Conservation (phyloP, 2,797 vertebrate genomes). For the Morelia viridis region DNA sequence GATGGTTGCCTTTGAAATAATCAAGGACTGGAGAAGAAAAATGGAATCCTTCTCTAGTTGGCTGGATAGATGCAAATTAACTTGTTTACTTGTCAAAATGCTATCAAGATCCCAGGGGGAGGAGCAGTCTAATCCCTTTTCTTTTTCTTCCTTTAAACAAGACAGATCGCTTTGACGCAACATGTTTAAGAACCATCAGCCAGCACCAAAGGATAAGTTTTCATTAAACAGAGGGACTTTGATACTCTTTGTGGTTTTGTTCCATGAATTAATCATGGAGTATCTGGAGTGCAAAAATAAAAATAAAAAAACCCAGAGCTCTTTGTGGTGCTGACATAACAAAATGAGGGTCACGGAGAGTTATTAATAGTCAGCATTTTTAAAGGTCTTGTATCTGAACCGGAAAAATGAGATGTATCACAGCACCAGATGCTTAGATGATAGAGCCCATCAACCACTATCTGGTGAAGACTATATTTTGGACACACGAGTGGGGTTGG, state of each 20-base stretch:
- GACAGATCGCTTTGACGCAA: constrained; percentile 71
- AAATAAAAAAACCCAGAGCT: constrained; percentile 43
- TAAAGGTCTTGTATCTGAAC: background rate
- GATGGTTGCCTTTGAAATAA: constrained; percentile 25
- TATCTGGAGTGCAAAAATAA: constrained; percentile 60
- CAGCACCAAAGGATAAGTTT: constrained; percentile 48
- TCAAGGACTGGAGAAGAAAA: background rate
- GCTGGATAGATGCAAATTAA: constrained; percentile 71
- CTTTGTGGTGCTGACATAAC: constrained; percentile 59
- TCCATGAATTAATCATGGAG: constrained; percentile 78
- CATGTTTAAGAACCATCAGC: constrained; percentile 69
- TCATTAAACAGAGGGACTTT: constrained; percentile 69
- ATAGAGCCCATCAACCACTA: background rate
- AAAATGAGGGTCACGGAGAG: constrained; percentile 51
- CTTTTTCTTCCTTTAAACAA: constrained; percentile 52
- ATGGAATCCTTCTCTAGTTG: constrained; percentile 58
- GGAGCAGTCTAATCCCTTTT: constrained; percentile 37
- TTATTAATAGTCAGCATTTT: constrained; percentile 54
- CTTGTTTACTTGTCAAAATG: constrained; percentile 73
- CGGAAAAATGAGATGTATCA: background rate
- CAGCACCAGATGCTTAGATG: background rate
- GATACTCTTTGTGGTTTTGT: constrained; percentile 63
- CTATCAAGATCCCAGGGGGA: constrained; percentile 64
- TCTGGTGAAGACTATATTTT: background rate
- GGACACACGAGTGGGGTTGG: background rate